Base-by-base conservation (phyloP, 2,797 vertebrate genomes). In the Melanotaenia maccullochi region DNA sequence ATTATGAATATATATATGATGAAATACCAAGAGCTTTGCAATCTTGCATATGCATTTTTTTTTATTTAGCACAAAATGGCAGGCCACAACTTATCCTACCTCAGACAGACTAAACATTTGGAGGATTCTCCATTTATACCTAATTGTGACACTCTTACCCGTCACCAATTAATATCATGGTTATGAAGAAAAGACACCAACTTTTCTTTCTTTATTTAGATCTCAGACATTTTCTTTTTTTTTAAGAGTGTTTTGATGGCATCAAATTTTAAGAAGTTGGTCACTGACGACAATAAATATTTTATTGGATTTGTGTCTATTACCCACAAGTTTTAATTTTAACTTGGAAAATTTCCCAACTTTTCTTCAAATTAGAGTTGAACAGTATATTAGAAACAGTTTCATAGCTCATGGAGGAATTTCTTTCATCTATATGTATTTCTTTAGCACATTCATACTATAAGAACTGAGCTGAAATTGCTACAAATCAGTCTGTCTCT, bases 401-500 rank as follows among this genome's bases (percentile, higher is more conserved):
- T 16, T 54, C 22, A 58, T 13, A 22, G 57, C 9, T 18, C 9
- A 28, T 4, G 6, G 5, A 44, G 11, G 3, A 47, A n/a, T 33
- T 33, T 9, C 40, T 60, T 56, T 30, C 20, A 38, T 59, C 2
- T 33, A 55, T n/a, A 54, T 47, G 4, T 25, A n/a, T 28, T 36
- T 65, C 42, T 56, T 52, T 9, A 40, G 22, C 0, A 11, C 35
- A 54, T 28, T 49, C 58, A 78, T n/a, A 57, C 24, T 60, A 51
- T 32, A 70, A 56, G 30, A 73, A 54, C 0, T 13, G 0, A 54
- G 32, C 16, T 68, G 20, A 59, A 76, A 32, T 62, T 74, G 33
- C 33, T 65, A 25, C 62, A 58, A 66, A 72, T 73, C 32, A n/a
- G 1, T 55, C 24, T 67, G 1, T 55, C 24, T 65, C 33, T 20